Base-by-base conservation (phyloP, 2,888 invertebrate species). In the Kryphioiulus occultus region DNA sequence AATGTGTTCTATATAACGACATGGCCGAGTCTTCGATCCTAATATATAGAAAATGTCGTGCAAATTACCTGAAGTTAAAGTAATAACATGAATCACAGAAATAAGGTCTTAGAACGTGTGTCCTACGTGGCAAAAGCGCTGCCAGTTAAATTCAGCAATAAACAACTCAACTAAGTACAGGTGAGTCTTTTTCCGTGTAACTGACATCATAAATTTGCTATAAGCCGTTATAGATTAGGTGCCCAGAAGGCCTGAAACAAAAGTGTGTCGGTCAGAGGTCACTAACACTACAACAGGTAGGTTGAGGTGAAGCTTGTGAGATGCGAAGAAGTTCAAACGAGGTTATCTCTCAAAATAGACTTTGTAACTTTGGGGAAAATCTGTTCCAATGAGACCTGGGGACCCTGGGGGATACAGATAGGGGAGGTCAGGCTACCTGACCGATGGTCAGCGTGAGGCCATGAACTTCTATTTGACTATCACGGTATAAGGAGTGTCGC, bases 381-480 rank as follows among this genome's bases (percentile, higher is more conserved):
- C 4, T 10, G 26, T 68, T 26, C 12, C 26, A 12, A 68, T 59
- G n/a, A n/a, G 68, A 68, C 26, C n/a, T 68, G 26, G 26, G 26
- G 68, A 68, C 68, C 68, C 26, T 68, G 68, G 9, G 68, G 68
- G 26, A 12, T 68, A 26, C 68, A 68, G 2, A 47, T 59, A 26
- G 68, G 68, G 68, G 26, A 68, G 68, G 68, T 68, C 68, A 26
- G 68, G 26, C 26, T 26, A 68, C 68, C 26, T 68, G 68, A 12
- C 68, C 26, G 68, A 68, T 68, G 68, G 68, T 68, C 68, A 68
- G 68, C 68, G 68, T 68, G 68, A 68, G 26, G 68, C 26, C 68
- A 26, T 7, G n/a, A 59, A n/a, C 68, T 26, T 9, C n/a, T 26
- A 10, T 22, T 17, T 19, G n/a, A 9, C 22, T 22, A 59, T 22